phyloP scores from a whole-genome alignment of 1,140 invertebrate species.

The Oscheius sp. region DNA sequence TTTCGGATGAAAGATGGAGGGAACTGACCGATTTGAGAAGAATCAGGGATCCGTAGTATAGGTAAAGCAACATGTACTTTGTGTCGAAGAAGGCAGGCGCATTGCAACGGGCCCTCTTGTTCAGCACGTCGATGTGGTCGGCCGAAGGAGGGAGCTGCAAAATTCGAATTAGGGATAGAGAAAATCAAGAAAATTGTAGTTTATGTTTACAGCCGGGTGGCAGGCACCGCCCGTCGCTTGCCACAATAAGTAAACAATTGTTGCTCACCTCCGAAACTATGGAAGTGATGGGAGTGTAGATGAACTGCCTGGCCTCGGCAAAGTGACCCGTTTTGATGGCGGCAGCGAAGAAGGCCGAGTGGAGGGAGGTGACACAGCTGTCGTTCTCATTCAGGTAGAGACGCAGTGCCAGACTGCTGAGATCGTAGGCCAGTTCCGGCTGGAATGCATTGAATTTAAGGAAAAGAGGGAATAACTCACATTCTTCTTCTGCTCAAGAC shows the following conservation, averaged over 20 bases:
- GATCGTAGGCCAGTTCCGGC: constrained; percentile 5
- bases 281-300: neutral
- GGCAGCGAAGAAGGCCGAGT: neutral
- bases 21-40: neutral
- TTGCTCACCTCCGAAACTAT: neutral
- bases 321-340: constrained; percentile 18
- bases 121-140: neutral
- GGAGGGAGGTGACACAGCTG: constrained; percentile 2
- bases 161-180: neutral
- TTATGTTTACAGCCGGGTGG: too few relatives aligned
- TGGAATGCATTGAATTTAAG: neutral
- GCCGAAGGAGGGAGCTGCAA: neutral
- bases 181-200: constrained; percentile 9
- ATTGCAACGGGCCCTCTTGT: neutral
- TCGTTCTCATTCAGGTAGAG: neutral
- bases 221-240: too few relatives aligned
- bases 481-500: constrained; percentile 6
- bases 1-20: neutral
- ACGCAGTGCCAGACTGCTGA: neutral
- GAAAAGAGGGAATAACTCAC: neutral
- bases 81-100: neutral
- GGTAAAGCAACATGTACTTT: neutral
- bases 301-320: neutral
- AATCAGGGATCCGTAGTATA: neutral
- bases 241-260: too few relatives aligned